Evolutionary conservation across 1,140 invertebrate genomes (phyloP).

Genomic region (Teleogryllus occipitalis): DNA sequence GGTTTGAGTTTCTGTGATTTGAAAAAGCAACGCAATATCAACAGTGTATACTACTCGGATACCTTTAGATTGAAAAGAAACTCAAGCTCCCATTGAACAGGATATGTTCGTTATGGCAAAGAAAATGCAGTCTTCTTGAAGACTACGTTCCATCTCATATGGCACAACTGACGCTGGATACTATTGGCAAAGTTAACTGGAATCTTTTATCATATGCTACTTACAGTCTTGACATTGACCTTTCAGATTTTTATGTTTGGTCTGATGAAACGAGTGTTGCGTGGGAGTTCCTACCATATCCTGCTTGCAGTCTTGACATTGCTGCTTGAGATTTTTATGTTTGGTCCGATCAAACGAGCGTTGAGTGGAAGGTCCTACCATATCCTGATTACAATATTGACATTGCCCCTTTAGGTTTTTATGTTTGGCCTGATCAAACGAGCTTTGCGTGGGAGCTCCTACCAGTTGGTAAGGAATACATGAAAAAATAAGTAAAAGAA

Average conservation of each 20-base stretch:
- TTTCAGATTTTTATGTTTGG: neutral
- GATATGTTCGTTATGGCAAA: neutral
- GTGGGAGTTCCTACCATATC: no score
- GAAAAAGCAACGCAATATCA: neutral
- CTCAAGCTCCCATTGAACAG: neutral
- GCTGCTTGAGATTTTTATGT: no score
- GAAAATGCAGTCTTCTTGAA: neutral
- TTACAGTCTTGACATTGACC: neutral
- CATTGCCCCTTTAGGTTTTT: neutral
- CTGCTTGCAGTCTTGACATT: no score
- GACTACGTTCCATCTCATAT: neutral
- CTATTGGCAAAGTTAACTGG: neutral
- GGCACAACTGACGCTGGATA: neutral
- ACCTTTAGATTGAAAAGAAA: neutral
- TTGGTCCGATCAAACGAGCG: no score
- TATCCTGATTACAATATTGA: neutral
- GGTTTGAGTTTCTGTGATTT: neutral
- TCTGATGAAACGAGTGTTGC: no score
- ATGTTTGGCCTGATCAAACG: neutral
- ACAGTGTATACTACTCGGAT: neutral
- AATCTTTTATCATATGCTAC: neutral
- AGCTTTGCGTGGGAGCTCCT: neutral
- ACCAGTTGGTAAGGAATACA: neutral
- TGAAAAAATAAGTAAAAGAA: neutral
- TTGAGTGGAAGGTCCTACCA: no score